Evolutionary conservation across 2,797 vertebrate species (phyloP).

Genomic region (Chiloscyllium punctatum): DNA sequence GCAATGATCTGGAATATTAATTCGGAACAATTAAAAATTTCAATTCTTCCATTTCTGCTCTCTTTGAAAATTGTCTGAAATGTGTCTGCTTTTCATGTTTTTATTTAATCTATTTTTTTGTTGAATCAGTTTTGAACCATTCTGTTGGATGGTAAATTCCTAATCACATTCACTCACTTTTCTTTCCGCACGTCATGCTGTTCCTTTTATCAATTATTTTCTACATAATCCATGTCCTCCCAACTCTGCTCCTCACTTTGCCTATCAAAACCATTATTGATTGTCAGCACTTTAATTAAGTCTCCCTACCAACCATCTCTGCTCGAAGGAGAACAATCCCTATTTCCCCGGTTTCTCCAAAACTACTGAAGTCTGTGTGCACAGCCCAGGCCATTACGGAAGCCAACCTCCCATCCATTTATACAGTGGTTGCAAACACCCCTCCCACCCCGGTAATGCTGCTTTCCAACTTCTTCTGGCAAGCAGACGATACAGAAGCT

Average conservation of each 20-base stretch:
- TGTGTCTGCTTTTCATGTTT: background rate
- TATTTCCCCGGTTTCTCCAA: background rate
- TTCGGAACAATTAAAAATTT: background rate
- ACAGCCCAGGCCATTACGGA: too few relatives aligned
- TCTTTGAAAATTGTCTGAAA: background rate
- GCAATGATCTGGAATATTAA: background rate
- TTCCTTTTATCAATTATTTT: background rate
- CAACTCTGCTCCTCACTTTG: background rate
- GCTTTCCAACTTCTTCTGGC: too few relatives aligned
- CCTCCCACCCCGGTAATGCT: too few relatives aligned
- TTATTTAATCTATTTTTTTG: too few relatives aligned
- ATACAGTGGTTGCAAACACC: too few relatives aligned
- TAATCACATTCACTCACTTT: background rate
- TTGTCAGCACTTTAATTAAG: background rate
- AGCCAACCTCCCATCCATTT: too few relatives aligned
- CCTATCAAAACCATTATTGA: background rate
- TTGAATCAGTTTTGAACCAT: background rate
- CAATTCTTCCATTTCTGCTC: background rate
- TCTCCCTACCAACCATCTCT: background rate
- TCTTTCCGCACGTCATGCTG: background rate
- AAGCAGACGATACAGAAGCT: too few relatives aligned
- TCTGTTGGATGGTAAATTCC: too few relatives aligned
- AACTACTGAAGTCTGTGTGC: too few relatives aligned
- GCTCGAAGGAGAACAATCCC: background rate
- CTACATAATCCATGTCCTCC: background rate